A percentile compares a stretch with the other conserved stretches of the same genome.
Conservation (phyloP, 92 coral and sea anemone species). For the Pocillopora grandis region DNA sequence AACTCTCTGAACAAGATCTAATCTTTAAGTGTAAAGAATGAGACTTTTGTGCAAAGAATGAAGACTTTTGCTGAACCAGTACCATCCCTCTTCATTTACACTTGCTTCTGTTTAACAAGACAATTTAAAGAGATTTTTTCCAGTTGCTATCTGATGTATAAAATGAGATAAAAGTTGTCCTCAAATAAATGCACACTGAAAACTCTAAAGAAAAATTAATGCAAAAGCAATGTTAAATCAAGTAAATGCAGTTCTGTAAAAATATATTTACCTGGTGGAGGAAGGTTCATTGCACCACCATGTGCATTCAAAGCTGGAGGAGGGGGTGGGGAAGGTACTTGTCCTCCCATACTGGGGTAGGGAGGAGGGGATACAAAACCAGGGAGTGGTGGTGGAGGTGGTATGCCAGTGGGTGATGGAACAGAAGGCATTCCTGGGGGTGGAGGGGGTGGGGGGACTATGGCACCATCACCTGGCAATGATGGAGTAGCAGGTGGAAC, state of each 20-base stretch:
- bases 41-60: too few relatives aligned
- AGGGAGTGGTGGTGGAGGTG: slow-evolving; percentile 51
- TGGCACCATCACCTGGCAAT: slow-evolving; percentile 56
- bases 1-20: neutral
- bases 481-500: slow-evolving; percentile 52
- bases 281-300: slow-evolving; percentile 20
- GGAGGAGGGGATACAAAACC: slow-evolving; percentile 25
- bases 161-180: too few relatives aligned
- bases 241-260: too few relatives aligned
- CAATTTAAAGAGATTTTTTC: too few relatives aligned
- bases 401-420: slow-evolving; percentile 40
- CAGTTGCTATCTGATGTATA: too few relatives aligned
- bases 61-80: too few relatives aligned
- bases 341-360: slow-evolving; percentile 31
- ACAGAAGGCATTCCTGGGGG: slow-evolving; percentile 21
- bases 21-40: neutral
- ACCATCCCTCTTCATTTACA: too few relatives aligned
- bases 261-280: slow-evolving; percentile 54
- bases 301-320: slow-evolving; percentile 44
- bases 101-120: too few relatives aligned
- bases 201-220: neutral
- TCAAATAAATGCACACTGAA: neutral
- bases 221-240: neutral
- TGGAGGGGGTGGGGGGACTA: slow-evolving; percentile 87
- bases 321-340: slow-evolving; percentile 48